A percentile compares a stretch with the other conserved stretches of the same genome.
Evolutionary conservation across 2,888 invertebrate genomes (phyloP).

Genomic region (Phasia obesa): DNA sequence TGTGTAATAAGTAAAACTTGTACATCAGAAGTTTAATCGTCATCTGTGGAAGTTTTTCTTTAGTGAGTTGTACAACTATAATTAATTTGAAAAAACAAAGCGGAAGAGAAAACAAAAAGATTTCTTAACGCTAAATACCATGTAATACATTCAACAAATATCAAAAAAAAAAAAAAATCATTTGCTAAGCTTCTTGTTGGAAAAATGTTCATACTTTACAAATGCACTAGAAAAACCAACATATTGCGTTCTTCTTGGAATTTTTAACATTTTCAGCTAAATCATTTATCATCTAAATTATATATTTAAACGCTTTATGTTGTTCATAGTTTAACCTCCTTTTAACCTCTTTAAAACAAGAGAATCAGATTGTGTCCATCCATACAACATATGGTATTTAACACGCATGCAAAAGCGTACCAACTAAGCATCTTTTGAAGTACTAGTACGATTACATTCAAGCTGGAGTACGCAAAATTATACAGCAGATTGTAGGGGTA

Average conservation of each 20-base stretch:
- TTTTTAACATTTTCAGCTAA: neutral
- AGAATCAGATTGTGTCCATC: constrained; percentile 25
- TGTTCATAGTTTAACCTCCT: constrained; percentile 54
- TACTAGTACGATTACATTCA: neutral
- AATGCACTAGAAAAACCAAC: neutral
- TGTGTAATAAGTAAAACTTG: no score
- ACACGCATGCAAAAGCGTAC: constrained; percentile 7
- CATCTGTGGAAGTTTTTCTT: no score
- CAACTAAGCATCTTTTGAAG: neutral
- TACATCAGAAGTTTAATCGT: no score
- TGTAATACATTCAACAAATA: constrained; percentile 59
- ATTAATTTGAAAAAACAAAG: neutral
- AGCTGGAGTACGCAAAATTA: neutral
- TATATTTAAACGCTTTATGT: constrained; percentile 21
- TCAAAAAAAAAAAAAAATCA: constrained; percentile 58
- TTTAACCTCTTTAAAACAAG: constrained; percentile 39
- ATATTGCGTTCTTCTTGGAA: neutral
- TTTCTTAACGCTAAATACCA: constrained; percentile 49
- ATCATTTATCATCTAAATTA: constrained; percentile 27
- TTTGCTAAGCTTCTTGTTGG: constrained; percentile 36
- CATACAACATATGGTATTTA: constrained; percentile 47
- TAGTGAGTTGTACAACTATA: no score
- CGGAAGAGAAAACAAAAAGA: constrained; percentile 21
- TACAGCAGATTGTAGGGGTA: neutral
- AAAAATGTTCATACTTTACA: neutral